Evolutionary conservation across 2,113 vertebrate genomes (phyloP).

Genomic region (Passerina amoena): DNA sequence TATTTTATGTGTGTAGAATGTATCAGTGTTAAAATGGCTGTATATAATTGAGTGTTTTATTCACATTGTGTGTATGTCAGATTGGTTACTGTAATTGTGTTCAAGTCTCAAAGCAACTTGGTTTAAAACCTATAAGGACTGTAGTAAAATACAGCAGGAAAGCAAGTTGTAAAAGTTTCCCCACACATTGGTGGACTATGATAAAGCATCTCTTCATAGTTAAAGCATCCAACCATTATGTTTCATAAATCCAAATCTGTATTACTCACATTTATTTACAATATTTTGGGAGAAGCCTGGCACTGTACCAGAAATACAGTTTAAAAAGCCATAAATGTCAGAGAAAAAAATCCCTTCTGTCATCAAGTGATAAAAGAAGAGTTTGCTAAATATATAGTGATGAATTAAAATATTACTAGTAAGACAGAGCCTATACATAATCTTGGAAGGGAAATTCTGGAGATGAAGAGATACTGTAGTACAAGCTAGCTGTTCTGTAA

Average conservation of each 20-base stretch:
- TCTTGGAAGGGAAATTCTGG: background rate
- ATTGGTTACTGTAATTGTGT: background rate
- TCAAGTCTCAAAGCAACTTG: background rate
- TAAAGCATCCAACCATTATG: conserved; percentile 23
- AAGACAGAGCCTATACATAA: conserved; percentile 9
- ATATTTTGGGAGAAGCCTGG: conserved; percentile 48
- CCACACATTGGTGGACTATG: background rate
- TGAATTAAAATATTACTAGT: conserved; percentile 46
- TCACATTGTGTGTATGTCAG: conserved; percentile 17
- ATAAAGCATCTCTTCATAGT: conserved; percentile 35
- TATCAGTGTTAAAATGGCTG: background rate
- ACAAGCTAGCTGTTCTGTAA: background rate
- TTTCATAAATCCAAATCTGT: conserved; percentile 41
- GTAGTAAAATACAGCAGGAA: background rate
- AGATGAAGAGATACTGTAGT: conserved; percentile 16
- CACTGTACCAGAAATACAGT: conserved; percentile 22
- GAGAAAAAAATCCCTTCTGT: conserved; percentile 41
- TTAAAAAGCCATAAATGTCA: conserved; percentile 67
- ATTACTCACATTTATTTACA: conserved; percentile 49
- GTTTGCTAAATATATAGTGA: conserved; percentile 36
- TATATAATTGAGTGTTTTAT: conserved; percentile 14
- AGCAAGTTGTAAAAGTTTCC: background rate
- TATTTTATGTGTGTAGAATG: background rate
- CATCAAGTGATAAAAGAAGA: conserved; percentile 61
- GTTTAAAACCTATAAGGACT: conserved; percentile 7